phyloP scores from a whole-genome alignment of 2,113 vertebrate genomes.

The Microtus ochrogaster region DNA sequence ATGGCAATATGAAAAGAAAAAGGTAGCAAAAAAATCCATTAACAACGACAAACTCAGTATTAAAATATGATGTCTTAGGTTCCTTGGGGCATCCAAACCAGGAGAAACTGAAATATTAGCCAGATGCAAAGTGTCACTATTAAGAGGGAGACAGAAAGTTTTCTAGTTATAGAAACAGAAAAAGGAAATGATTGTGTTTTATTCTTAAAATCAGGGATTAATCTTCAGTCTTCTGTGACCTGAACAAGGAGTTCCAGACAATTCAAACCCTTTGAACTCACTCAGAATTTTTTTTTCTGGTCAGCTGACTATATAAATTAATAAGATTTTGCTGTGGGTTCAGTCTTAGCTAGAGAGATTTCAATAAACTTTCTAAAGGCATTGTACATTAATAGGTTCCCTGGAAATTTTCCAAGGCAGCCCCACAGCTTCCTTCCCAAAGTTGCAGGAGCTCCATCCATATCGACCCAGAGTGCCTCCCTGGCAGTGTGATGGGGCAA shows the following conservation, averaged over 20 bases:
- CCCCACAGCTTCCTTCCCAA: background rate
- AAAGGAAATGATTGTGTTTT: background rate
- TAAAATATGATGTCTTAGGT: background rate
- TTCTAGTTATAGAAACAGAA: background rate
- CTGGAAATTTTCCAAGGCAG: slow-evolving; percentile 35
- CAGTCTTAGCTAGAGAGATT: slow-evolving; percentile 49
- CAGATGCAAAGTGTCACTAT: background rate
- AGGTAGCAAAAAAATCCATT: background rate
- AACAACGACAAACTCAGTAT: background rate
- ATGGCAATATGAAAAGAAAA: background rate
- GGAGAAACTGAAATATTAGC: background rate
- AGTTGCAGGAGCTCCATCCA: background rate
- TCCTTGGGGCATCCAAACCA: background rate
- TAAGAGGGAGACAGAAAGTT: background rate
- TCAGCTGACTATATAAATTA: slow-evolving; percentile 57
- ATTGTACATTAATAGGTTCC: background rate
- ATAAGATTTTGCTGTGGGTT: slow-evolving; percentile 15
- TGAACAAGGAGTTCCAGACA: slow-evolving; percentile 28
- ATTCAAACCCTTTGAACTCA: slow-evolving; percentile 25
- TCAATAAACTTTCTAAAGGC: slow-evolving; percentile 57
- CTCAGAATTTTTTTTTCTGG: slow-evolving; percentile 48
- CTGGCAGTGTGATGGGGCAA: background rate
- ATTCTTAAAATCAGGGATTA: background rate
- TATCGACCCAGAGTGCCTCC: background rate
- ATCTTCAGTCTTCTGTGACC: slow-evolving; percentile 44